Base-by-base conservation (phyloP, 2,797 vertebrate genomes). In the Buceros bicornis region DNA sequence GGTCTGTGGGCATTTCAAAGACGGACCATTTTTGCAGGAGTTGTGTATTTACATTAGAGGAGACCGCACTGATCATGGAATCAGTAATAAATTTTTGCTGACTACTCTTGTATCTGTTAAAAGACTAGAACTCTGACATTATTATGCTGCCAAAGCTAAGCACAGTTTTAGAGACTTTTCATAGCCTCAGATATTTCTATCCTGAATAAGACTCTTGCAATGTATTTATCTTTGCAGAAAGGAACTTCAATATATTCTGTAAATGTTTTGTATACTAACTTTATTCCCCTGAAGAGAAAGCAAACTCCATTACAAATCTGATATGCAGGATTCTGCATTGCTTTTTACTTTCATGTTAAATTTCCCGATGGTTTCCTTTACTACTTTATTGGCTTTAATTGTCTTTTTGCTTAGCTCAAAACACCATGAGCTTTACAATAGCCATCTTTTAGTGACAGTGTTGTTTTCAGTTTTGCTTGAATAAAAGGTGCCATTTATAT, bases 401-500 rank as follows among this genome's bases (percentile, higher is more conserved):
- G n/a, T 61, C 37, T 65, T 94, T 51, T 85, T 43, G 22, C 61
- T 92, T 64, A 81, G 18, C 40, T 79, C 76, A 61, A 82, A 82
- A 60, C 62, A 69, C 54, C 56, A 66, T 25, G 15, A 94, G 24
- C 72, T 94, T 90, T 91, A 90, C 9, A 17, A 29, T 29, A 93
- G 53, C 84, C 13, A 17, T 65, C 48, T 84, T 56, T 88, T 35
- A 90, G 45, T n/a, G 33, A 81, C 33, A 65, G n/a, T 9, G 17
- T 76, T 82, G 58, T 82, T 93, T 93, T 82, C 25, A 26, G 35
- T 53, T 94, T 97, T 93, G 16, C 51, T 95, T 92, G 22, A 80
- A 60, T 93, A 93, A 66, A 93, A 66, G 17, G 45, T 67, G 29
- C 12, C 16, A 26, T 90, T 93, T 89, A 42, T 35, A 12, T 56